These are phyloP conservation scores for Belonocnema kinseyi DNA, from an alignment of 1,140 invertebrate genomes.

Conservation along the genomic window DNA sequence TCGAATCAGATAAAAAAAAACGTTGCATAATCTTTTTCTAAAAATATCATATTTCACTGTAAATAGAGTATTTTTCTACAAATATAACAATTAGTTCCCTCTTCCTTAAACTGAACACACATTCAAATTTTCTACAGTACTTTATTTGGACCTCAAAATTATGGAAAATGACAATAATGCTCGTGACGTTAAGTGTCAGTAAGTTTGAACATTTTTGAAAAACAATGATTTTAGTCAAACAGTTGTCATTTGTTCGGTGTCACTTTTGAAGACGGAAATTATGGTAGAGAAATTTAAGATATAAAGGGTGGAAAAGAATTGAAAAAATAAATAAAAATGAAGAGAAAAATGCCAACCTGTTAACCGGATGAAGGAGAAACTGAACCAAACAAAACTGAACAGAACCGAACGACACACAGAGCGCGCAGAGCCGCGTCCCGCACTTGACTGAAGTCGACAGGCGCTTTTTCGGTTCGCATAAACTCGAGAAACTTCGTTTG, in stretches of 20 bases:
- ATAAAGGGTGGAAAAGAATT: not conserved
- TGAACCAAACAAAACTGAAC: not conserved
- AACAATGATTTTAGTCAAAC: too few species aligned
- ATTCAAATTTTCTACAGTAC: too few species aligned
- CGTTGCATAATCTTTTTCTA: not conserved
- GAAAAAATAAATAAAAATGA: not conserved
- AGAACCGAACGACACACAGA: not conserved
- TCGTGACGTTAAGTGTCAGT: too few species aligned
- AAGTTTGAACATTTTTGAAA: too few species aligned
- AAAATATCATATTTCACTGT: too few species aligned
- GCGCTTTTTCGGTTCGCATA: not conserved
- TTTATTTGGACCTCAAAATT: too few species aligned
- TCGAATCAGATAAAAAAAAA: constrained; percentile 11
- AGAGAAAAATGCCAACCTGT: not conserved
- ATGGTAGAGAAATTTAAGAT: not conserved
- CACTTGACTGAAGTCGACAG: constrained; percentile 18
- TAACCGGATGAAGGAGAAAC: constrained; percentile 23
- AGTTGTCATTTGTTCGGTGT: not conserved
- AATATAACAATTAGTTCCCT: too few species aligned
- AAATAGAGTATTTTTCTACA: too few species aligned
- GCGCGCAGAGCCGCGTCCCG: constrained; percentile 9
- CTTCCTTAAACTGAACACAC: too few species aligned
- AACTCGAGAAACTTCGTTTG: constrained; percentile 18
- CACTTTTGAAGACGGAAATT: not conserved
- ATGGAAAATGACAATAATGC: too few species aligned